Conservation (phyloP, 2,888 invertebrate species). For the Noctuana brunneofusca region DNA sequence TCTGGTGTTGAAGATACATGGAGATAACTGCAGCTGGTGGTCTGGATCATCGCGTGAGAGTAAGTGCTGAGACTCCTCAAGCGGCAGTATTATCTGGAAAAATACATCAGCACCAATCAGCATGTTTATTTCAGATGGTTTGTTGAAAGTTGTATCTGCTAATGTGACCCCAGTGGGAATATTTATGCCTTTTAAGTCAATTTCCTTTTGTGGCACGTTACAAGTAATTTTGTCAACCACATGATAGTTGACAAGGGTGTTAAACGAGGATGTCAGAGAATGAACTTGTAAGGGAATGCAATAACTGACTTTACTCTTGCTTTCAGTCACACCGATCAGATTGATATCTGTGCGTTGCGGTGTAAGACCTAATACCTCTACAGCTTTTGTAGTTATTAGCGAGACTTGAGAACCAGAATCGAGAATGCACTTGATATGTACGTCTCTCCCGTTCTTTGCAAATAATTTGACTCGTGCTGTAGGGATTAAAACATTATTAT, state of each 20-base stretch:
- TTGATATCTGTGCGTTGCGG: no score
- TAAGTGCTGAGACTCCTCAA: no score
- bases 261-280: not conserved
- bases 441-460: slow-evolving; percentile 13
- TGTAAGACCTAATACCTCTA: slow-evolving; percentile 15
- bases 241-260: not conserved
- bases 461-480: slow-evolving; percentile 28
- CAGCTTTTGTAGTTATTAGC: slow-evolving; percentile 8
- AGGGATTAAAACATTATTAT: slow-evolving; percentile 25
- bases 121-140: not conserved
- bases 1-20: not conserved
- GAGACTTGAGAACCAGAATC: slow-evolving; percentile 30
- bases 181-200: no score
- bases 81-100: not conserved
- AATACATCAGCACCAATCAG: not conserved
- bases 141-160: not conserved
- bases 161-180: no score
- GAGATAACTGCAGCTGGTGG: no score
- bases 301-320: no score
- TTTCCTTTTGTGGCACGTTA: not conserved
- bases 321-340: no score
- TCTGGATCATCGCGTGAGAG: no score
- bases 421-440: slow-evolving; percentile 33
- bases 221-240: slow-evolving; percentile 5
- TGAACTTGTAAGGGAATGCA: no score